Evolutionary conservation across 1,140 invertebrate genomes (phyloP).

Genomic region (Belonocnema kinseyi): DNA sequence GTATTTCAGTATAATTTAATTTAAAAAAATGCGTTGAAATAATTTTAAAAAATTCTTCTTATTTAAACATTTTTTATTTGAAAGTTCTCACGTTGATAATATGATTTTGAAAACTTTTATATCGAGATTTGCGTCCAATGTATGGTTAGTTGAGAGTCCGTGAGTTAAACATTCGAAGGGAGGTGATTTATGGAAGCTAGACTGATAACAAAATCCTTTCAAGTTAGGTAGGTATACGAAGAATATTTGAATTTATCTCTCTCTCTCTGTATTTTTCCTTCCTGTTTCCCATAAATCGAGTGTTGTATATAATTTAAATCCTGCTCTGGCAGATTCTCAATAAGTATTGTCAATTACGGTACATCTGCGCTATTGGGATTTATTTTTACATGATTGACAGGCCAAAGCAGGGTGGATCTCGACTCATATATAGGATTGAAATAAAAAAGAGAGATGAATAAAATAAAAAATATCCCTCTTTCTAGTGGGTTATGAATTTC

Average conservation of each 20-base stretch:
- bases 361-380: constrained; percentile 63
- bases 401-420: constrained; percentile 40
- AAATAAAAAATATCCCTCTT: not conserved
- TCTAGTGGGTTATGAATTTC: constrained; percentile 18
- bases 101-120: no score
- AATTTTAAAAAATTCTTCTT: not conserved
- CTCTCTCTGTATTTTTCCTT: constrained; percentile 21
- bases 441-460: not conserved
- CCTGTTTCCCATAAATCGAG: constrained; percentile 49
- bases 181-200: constrained; percentile 15
- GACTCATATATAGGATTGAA: constrained; percentile 33
- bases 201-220: constrained; percentile 21
- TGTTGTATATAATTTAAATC: constrained; percentile 61
- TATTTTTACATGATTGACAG: constrained; percentile 67
- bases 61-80: no score
- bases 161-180: constrained; percentile 4
- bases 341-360: constrained; percentile 68
- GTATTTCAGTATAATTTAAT: no score
- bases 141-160: not conserved
- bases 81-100: no score
- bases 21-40: not conserved
- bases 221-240: constrained; percentile 10
- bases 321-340: constrained; percentile 64
- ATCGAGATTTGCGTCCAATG: not conserved
- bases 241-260: constrained; percentile 40